A percentile compares a stretch with the other conserved stretches of the same genome.
phyloP scores from a whole-genome alignment of 2,797 vertebrate genomes.

The Lagorchestes hirsutus region DNA sequence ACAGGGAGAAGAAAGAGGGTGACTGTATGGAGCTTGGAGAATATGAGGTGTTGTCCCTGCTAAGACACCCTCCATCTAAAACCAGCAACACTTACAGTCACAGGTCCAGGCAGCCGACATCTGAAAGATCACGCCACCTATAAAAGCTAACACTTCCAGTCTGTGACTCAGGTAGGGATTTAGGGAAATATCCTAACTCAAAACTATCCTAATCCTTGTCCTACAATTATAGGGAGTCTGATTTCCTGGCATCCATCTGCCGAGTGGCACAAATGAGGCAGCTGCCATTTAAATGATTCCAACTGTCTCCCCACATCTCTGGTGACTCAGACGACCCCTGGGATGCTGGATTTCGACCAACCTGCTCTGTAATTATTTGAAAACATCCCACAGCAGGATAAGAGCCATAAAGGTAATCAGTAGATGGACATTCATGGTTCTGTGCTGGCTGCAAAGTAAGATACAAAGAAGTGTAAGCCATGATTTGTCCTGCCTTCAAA shows the following conservation, averaged over 20 bases:
- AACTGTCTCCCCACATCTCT: not conserved
- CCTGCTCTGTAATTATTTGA: not conserved
- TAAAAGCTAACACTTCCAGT: conserved; percentile 3
- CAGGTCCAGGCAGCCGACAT: not conserved
- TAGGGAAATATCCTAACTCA: not conserved
- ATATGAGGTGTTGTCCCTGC: not conserved
- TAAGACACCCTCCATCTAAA: not conserved
- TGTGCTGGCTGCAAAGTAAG: not conserved
- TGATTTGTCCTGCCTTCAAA: not conserved
- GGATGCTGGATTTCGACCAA: not conserved
- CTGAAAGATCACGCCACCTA: not conserved
- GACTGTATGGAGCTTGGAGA: not conserved
- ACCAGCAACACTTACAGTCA: not conserved
- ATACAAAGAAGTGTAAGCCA: not conserved
- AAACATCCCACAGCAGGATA: not conserved
- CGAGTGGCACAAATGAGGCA: not conserved
- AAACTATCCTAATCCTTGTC: not conserved
- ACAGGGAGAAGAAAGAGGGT: not conserved
- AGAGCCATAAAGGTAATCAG: not conserved
- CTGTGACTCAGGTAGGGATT: conserved; percentile 1
- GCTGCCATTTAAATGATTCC: not conserved
- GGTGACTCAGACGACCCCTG: not conserved
- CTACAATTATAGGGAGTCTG: not conserved
- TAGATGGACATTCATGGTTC: not conserved
- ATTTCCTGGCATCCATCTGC: not conserved